Conservation (phyloP, 2,113 vertebrate species). For the Microcebus ravelobensis region DNA sequence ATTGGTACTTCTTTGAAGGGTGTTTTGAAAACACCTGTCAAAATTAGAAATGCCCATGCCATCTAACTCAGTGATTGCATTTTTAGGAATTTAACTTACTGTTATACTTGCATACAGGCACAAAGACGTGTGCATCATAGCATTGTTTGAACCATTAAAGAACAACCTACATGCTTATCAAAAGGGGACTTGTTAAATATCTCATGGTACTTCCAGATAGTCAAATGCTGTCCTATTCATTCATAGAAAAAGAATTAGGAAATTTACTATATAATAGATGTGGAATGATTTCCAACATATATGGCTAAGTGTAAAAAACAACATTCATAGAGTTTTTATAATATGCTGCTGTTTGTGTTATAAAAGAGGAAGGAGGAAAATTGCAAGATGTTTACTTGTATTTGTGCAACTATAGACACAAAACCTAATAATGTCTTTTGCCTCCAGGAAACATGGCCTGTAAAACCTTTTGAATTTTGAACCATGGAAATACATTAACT, state of each 20-base stretch:
- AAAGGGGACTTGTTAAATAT: not conserved
- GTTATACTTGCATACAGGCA: not conserved
- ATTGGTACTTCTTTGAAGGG: slow-evolving; percentile 2
- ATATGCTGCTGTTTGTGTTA: not conserved
- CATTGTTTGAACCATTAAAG: slow-evolving; percentile 12
- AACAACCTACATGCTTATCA: not conserved
- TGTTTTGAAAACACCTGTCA: not conserved
- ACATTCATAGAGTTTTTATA: not conserved
- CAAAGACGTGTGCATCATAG: not conserved
- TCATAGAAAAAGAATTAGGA: not conserved
- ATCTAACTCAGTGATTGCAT: not conserved
- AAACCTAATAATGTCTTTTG: not conserved
- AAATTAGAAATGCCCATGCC: not conserved
- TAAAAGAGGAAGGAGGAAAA: not conserved
- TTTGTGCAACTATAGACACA: not conserved
- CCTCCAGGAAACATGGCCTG: not conserved
- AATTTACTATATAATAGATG: not conserved
- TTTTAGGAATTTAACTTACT: slow-evolving; percentile 7
- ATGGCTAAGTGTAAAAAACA: not conserved
- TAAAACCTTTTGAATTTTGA: slow-evolving; percentile 28
- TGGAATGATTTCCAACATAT: not conserved
- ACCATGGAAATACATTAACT: not conserved
- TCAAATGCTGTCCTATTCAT: not conserved
- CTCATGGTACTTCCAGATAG: not conserved
- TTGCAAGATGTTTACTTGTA: not conserved